Conservation (phyloP, 2,888 invertebrate genomes). For the Tolmerus cingulatus region DNA sequence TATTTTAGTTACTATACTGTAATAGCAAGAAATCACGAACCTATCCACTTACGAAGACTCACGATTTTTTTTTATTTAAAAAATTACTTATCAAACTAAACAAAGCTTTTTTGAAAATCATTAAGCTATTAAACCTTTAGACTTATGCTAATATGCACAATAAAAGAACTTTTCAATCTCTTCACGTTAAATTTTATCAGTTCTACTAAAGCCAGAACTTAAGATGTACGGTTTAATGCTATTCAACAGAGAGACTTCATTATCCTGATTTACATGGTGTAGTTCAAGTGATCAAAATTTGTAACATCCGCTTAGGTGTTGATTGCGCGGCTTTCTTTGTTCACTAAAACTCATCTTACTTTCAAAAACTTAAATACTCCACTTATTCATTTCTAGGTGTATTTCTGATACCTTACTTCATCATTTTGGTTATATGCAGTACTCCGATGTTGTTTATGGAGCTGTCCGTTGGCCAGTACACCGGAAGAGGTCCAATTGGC, state of each 20-base stretch:
- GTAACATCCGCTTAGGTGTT: conserved; percentile 55
- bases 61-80: too few species aligned
- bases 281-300: conserved; percentile 63
- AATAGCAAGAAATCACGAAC: too few species aligned
- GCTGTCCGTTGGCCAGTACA: conserved; percentile 89
- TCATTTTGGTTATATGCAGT: conserved; percentile 89
- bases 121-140: too few species aligned
- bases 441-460: conserved; percentile 95
- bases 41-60: too few species aligned
- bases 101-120: too few species aligned
- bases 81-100: too few species aligned
- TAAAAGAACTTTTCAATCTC: too few species aligned
- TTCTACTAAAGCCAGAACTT: too few species aligned
- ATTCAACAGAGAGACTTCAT: background rate
- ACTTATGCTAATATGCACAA: too few species aligned
- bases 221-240: background rate
- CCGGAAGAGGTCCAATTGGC: conserved; percentile 90
- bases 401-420: conserved; percentile 93
- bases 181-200: too few species aligned
- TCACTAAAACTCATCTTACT: conserved; percentile 1
- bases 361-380: conserved; percentile 6
- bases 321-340: conserved; percentile 47
- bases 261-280: background rate
- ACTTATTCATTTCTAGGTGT: conserved; percentile 72
- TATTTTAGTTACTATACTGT: too few species aligned